Base-by-base conservation (phyloP, 2,888 invertebrate genomes). In the Drosophila suboccidentalis region DNA sequence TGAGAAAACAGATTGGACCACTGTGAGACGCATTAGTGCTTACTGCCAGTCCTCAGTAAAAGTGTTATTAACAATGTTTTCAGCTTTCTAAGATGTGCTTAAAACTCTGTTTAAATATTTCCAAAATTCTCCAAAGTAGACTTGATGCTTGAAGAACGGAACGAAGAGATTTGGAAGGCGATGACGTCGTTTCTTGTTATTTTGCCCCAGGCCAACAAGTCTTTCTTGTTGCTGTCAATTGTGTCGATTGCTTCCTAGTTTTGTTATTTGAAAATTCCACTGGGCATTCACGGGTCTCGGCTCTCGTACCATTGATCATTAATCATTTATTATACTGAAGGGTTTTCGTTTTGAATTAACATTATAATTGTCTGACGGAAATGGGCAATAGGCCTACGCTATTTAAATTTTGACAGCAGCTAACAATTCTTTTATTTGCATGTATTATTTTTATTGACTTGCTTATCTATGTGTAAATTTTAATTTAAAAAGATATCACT, bases 1-100 rank as follows among this genome's bases (percentile, higher is more conserved):
- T 78, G 72, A 61, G 74, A 61, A 78, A 82, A 82, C 86, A 82
- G 86, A 84, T 84, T 82, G 78, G 58, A 67, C 80, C 68, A 65
- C 64, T 51, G 74, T 70, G 70, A 51, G 41, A 19, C 43, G 55
- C 41, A 49, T 49, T 38, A 32, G 15, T 44, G 38, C 39, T 39
- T 32, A 36, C 39, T 38, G n/a, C 22, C 39, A 44, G 32, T 15
- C 10, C 13, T 13, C 8, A 26, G 29, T 44, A 57, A 44, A 11
- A 44, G 44, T 44, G 15, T 44, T 57, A 44, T 8, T 36, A 36
- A 54, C 55, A 44, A 10, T 57, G 32, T 44, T 34, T 15, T 10
- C 22, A 53, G 39, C 11, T 39, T 5, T 39, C 39, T 11, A 15
- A 38, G 11, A 39, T 58, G 17, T 55, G 55, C 17, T 55, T 6